Evolutionary conservation across 2,113 vertebrate genomes (phyloP), one percentile per base, ranked within the genome.

Genomic region (Actenoides hombroni): DNA sequence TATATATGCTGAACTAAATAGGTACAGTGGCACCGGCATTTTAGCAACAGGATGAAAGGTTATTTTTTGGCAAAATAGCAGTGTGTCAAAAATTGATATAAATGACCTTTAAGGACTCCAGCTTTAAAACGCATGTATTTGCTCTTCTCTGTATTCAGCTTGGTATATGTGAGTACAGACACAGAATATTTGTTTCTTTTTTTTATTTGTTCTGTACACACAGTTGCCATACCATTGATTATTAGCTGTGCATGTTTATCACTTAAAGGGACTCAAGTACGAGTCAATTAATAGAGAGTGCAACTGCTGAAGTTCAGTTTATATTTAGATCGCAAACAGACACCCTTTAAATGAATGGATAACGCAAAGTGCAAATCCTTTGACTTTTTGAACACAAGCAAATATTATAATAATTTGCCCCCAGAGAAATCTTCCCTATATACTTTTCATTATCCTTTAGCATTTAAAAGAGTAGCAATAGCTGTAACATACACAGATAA

Each of bases 201-300:
- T 86, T 69, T 78, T 95, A 92, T 96, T 96, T 96, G 94, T 94
- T 94, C 88, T 76, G 81, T 89, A 94, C 86, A 91, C 88, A 92
- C 10, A 16, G 57, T 33, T 80, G 81, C 49, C 37, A 31, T 87
- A 83, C 39, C 51, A 92, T 94, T 77, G 91, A 95, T 95, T 87
- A 87, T 91, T 92, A 94, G 70, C 77, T 63, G 65, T 89, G 44
- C 53, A 54, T 92, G 83, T 94, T 94, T 94, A 94, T 94, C 87
- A 69, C 83, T 83, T 65, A 89, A 84, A 94, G 88, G 8, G 16
- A 96, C 92, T 90, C n/a, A 33, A 91, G 92, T 71, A 69, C 6
- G 35, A 86, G 87, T 92, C 94, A 79, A 71, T 69, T 61, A 94
- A 91, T 60, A 85, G 83, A 33, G 86, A 73, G 31, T 13, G 24